These are phyloP conservation scores for Mustela erminea DNA, from an alignment of 2,797 vertebrate species.

Conservation along the genomic window DNA sequence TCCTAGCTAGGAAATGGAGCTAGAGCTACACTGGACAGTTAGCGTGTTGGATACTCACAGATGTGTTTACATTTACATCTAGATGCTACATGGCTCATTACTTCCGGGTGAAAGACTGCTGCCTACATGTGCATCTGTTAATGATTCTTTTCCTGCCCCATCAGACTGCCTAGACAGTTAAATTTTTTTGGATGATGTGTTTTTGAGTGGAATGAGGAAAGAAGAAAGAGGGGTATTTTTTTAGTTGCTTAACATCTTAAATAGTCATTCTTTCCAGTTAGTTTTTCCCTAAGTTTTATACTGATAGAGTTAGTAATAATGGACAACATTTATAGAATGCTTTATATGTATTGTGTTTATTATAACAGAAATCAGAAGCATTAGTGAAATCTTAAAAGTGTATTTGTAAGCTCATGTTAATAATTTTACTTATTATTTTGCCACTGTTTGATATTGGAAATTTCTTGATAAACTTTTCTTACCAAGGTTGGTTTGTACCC, in stretches of 20 bases:
- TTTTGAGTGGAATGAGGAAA: slow-evolving; percentile 50
- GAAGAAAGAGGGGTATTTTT: background rate
- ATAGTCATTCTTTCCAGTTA: background rate
- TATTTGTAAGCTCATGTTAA: slow-evolving; percentile 12
- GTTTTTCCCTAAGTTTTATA: background rate
- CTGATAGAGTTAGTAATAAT: slow-evolving; percentile 36
- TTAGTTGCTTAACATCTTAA: slow-evolving; percentile 28
- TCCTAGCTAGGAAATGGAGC: slow-evolving; percentile 19
- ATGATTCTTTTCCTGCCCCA: slow-evolving; percentile 62
- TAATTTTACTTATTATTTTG: slow-evolving; percentile 35
- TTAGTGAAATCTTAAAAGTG: background rate
- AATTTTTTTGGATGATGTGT: background rate
- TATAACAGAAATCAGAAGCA: background rate
- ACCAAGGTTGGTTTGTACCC: background rate
- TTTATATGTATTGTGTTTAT: background rate
- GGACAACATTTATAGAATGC: background rate
- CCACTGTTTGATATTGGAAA: background rate
- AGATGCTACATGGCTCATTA: slow-evolving; percentile 62
- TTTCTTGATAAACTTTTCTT: background rate
- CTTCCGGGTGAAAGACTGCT: slow-evolving; percentile 57
- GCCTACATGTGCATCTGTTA: slow-evolving; percentile 45
- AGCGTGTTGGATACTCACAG: slow-evolving; percentile 32
- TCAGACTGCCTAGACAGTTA: slow-evolving; percentile 4
- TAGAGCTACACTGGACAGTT: background rate
- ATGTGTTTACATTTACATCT: slow-evolving; percentile 53